A percentile compares a stretch with the other conserved stretches of the same genome.
phyloP scores from a whole-genome alignment of 92 coral and sea anemone genomes.

The Desmophyllum pertusum region DNA sequence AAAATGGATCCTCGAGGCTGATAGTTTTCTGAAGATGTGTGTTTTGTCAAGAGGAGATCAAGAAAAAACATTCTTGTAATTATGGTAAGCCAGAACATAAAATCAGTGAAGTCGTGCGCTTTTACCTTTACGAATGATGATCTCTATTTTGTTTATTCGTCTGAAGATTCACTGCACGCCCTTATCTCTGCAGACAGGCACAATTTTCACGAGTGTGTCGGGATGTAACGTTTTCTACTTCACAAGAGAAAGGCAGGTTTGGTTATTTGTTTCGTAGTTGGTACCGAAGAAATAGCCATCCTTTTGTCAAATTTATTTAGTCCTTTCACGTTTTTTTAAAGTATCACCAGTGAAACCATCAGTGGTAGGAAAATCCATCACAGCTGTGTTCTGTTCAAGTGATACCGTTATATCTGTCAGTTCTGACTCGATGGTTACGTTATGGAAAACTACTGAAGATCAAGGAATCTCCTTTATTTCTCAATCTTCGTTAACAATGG shows the following conservation, averaged over 20 bases:
- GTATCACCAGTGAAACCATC: background rate
- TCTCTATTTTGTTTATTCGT: background rate
- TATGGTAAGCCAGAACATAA: background rate
- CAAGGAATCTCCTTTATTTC: background rate
- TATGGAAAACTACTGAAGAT: background rate
- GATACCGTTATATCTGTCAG: background rate
- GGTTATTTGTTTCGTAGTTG: slow-evolving; percentile 10
- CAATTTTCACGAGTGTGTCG: background rate
- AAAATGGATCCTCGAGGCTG: background rate
- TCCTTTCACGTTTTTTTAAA: background rate
- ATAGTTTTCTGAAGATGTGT: background rate
- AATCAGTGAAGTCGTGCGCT: background rate
- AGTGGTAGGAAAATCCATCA: background rate
- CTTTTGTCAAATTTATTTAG: background rate
- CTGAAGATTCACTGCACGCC: background rate
- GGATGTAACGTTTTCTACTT: background rate
- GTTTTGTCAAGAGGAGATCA: background rate
- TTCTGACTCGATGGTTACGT: background rate
- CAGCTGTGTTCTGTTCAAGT: background rate
- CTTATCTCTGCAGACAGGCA: slow-evolving; percentile 9
- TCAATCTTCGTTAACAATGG: background rate
- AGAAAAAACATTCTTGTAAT: background rate
- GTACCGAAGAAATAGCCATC: background rate
- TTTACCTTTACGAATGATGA: slow-evolving; percentile 17
- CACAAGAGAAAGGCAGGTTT: background rate